phyloP scores from a whole-genome alignment of 1,140 invertebrate species.

The Lucilia cuprina region DNA sequence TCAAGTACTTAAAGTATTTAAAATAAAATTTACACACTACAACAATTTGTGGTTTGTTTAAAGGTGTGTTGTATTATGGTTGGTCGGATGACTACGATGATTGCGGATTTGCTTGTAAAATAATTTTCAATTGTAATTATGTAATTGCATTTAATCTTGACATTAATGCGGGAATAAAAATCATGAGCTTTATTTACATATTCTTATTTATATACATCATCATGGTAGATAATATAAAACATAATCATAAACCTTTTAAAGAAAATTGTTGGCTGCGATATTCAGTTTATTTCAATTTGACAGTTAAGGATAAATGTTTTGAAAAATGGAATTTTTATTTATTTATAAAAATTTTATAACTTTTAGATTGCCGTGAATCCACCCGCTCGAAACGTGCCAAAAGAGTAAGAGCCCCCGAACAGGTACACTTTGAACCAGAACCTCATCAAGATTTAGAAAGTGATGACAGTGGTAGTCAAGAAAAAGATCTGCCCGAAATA shows the following conservation, averaged over 20 bases:
- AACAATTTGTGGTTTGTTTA: not conserved
- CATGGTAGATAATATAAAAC: no score
- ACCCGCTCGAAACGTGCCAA: slow-evolving; percentile 64
- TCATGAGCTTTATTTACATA: not conserved
- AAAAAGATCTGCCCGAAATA: slow-evolving; percentile 66
- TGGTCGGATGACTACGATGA: not conserved
- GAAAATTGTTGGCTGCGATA: no score
- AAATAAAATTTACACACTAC: not conserved
- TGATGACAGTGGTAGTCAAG: slow-evolving; percentile 67
- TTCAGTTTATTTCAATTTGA: no score
- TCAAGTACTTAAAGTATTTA: not conserved
- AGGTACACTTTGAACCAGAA: slow-evolving; percentile 69
- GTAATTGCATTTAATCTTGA: slow-evolving; percentile 10
- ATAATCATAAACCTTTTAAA: no score
- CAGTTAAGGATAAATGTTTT: no score
- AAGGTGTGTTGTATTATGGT: not conserved
- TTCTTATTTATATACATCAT: not conserved
- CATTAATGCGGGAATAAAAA: slow-evolving; percentile 6
- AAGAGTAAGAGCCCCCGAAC: slow-evolving; percentile 70
- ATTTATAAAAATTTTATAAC: not conserved
- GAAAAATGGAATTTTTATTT: no score
- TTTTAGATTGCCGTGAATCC: slow-evolving; percentile 66
- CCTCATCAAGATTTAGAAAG: slow-evolving; percentile 74
- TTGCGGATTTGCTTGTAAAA: no score
- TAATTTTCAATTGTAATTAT: not conserved